Conservation (phyloP, 2,888 invertebrate species). For the Lomographa bimaculata region DNA sequence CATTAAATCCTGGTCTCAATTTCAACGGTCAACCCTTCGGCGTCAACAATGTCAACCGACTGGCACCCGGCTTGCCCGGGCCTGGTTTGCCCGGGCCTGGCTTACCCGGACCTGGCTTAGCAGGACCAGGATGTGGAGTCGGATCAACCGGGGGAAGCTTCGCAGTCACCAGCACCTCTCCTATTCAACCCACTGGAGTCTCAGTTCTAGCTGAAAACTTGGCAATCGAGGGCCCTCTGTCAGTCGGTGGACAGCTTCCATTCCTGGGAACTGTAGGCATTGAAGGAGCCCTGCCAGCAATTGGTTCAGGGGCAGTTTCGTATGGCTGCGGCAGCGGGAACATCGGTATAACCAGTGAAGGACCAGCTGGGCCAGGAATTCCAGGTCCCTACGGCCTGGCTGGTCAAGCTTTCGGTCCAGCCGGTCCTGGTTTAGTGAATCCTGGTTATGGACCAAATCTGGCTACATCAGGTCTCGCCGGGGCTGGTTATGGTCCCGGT, state of each 20-base stretch:
- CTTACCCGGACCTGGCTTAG: neutral
- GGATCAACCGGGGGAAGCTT: conserved; percentile 27
- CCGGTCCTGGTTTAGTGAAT: neutral
- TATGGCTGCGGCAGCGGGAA: conserved; percentile 37
- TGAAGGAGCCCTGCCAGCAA: conserved; percentile 33
- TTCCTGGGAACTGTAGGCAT: conserved; percentile 36
- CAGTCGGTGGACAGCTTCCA: conserved; percentile 36
- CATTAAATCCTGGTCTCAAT: conserved; percentile 10
- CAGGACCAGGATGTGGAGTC: neutral
- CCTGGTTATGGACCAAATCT: neutral
- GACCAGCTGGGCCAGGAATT: neutral
- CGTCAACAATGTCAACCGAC: conserved; percentile 5
- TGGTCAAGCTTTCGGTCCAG: conserved; percentile 4
- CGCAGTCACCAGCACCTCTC: conserved; percentile 34
- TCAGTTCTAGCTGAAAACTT: conserved; percentile 39
- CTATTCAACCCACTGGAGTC: conserved; percentile 36
- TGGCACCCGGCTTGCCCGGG: neutral
- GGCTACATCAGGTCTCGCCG: neutral
- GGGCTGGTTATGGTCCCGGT: neutral
- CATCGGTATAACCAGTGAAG: conserved; percentile 29
- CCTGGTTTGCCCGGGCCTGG: neutral
- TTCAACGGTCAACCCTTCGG: conserved; percentile 11
- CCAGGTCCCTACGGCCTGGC: conserved; percentile 12
- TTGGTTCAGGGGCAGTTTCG: conserved; percentile 31
- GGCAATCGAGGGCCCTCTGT: conserved; percentile 37